A percentile compares a stretch with the other conserved stretches of the same genome.
These are phyloP conservation scores for Apostichopus leukothele DNA, from an alignment of 53 echinoderm and acorn worm species.

Conservation along the genomic window DNA sequence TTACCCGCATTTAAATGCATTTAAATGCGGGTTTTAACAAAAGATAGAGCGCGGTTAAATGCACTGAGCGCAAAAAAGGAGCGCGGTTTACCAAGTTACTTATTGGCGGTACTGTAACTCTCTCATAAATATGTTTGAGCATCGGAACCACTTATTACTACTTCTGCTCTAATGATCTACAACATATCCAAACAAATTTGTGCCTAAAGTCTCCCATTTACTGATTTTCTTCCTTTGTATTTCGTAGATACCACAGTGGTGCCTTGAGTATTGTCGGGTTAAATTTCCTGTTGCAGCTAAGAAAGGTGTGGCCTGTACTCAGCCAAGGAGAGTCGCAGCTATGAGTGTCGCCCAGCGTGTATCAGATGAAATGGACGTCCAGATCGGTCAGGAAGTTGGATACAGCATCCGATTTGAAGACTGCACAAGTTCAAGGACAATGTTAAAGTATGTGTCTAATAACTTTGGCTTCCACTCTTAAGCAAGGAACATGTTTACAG, in stretches of 20 bases:
- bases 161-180: background rate
- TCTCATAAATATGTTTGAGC: no score
- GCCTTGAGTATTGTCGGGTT: conserved; percentile 80
- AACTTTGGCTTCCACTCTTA: no score
- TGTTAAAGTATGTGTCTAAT: conserved; percentile 72
- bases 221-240: background rate
- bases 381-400: conserved; percentile 85
- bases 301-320: conserved; percentile 94
- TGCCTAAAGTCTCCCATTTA: no score
- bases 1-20: no score
- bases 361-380: conserved; percentile 87
- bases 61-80: no score
- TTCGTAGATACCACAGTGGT: conserved; percentile 95
- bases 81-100: no score
- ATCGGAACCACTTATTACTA: background rate
- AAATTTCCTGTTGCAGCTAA: conserved; percentile 69
- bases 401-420: conserved; percentile 99
- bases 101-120: no score
- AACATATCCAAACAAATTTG: no score
- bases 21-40: no score
- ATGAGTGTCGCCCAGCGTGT: conserved; percentile 99
- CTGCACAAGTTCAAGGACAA: conserved; percentile 82
- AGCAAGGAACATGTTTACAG: no score
- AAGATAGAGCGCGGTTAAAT: no score
- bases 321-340: conserved; percentile 94